Base-by-base conservation (phyloP, 2,797 vertebrate genomes). In the Falco biarmicus region DNA sequence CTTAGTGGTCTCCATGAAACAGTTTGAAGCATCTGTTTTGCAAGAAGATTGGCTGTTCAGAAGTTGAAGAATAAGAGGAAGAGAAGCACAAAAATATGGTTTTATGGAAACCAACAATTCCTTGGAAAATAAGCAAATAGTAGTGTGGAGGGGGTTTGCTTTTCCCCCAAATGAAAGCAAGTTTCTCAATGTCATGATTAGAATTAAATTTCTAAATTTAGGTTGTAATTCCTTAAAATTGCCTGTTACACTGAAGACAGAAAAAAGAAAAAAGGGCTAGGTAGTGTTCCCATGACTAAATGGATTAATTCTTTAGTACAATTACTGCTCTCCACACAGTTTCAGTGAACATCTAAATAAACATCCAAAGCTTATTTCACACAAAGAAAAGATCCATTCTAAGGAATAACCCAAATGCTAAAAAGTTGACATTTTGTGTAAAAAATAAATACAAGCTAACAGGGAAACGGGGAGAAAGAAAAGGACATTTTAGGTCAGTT, bases 231-330 rank as follows among this genome's bases (percentile, higher is more conserved):
- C 95, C 87, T 94, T 97, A 65, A 97, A 97, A 95, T 84, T 92
- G 90, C 48, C 71, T 78, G 71, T 91, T 96, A 94, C 90, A 87
- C 61, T 82, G 92, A 78, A 96, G 96, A 97, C 96, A 96, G 14
- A 92, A 63, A 21, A 20, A 29, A 86, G 66, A 81, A 95, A 95
- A 92, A 96, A 97, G 95, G 88, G 87, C 96, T 97, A 97, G 97
- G 97, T 74, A 97, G 97, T 86, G 90, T 98, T 98, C 98, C 98
- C 98, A 98, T 98, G 98, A 98, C 98, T 98, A 98, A 98, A 96
- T 98, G 98, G 98, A 98, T 98, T 98, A 98, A 98, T 98, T 98
- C 98, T 97, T 98, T 97, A 98, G 97, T 96, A 98, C 98, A 98
- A 98, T 98, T 97, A 97, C 98, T 95, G 97, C 97, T 97, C 96